These are phyloP conservation scores for Tretioscincus oriximinensis DNA, from an alignment of 2,113 vertebrate species.

Conservation along the genomic window DNA sequence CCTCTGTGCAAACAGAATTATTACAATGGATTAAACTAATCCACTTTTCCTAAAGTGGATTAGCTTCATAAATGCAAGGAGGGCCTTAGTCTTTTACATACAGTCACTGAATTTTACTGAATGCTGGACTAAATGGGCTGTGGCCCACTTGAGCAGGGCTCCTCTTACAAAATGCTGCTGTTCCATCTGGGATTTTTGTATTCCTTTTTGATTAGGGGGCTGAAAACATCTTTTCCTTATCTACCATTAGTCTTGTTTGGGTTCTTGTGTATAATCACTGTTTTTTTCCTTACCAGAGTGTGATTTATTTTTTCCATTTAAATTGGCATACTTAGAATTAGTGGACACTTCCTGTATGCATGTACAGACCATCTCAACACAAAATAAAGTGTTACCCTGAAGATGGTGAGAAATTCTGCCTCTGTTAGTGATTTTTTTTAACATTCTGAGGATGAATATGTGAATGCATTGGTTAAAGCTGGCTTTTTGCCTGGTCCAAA, in stretches of 20 bases:
- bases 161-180: neutral
- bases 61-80: too few relatives aligned
- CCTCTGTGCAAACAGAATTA: too few relatives aligned
- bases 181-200: neutral
- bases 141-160: too few relatives aligned
- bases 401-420: neutral
- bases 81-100: too few relatives aligned
- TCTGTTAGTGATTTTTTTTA: neutral
- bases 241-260: neutral
- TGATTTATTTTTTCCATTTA: neutral
- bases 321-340: neutral
- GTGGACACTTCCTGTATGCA: neutral
- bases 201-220: neutral
- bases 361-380: neutral
- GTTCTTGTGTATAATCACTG: neutral
- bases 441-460: neutral
- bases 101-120: too few relatives aligned
- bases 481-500: too few relatives aligned
- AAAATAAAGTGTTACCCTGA: neutral
- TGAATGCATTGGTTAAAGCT: too few relatives aligned
- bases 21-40: too few relatives aligned
- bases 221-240: neutral
- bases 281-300: neutral
- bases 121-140: too few relatives aligned
- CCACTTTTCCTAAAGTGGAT: too few relatives aligned